Base-by-base conservation (phyloP, 2,888 invertebrate species). In the Phasia obesa region DNA sequence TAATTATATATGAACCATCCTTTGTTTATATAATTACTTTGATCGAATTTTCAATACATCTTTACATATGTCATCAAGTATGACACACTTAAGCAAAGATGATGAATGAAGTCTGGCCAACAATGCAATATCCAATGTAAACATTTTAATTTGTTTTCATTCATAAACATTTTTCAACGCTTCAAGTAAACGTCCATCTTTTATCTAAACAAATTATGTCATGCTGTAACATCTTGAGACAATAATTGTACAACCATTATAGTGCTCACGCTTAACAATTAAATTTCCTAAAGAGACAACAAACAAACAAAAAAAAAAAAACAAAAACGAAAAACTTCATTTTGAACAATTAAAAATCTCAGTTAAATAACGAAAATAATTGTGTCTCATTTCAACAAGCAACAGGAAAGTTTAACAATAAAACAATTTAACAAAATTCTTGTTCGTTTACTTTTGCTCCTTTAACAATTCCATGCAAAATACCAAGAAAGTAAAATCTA, bases 211-310 rank as follows among this genome's bases (percentile, higher is more conserved):
- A 27, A 38, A 47, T n/a, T 42, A 17, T 11, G 3, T 17, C 44
- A 53, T 51, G 9, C 0, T 17, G 15, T 19, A 25, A 38, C 57
- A 57, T 35, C n/a, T 23, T 27, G 11, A 25, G 51, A 51, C 69
- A 74, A 57, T 57, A 65, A 62, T 64, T 64, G 76, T 77, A 11
- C 59, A 75, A 81, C 60, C 81, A 81, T 84, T 78, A 84, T 84
- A 74, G 71, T 74, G 71, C 81, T 84, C 81, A 84, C 84, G 81
- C 84, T 78, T 71, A 51, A 78, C 84, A 78, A 78, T 81, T 81
- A 70, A 64, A 47, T 47, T 76, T 65, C n/a, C 53, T n/a, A 59
- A 27, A 51, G 25, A 53, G 27, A 38, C 31, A 19, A 27, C 62
- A 53, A 69, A 13, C n/a, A 15, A 17, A 64, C n/a, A 51, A 4